A percentile compares a stretch with the other conserved stretches of the same genome.
Evolutionary conservation across 2,797 vertebrate species (phyloP).

Genomic region (Tragelaphus oryx): DNA sequence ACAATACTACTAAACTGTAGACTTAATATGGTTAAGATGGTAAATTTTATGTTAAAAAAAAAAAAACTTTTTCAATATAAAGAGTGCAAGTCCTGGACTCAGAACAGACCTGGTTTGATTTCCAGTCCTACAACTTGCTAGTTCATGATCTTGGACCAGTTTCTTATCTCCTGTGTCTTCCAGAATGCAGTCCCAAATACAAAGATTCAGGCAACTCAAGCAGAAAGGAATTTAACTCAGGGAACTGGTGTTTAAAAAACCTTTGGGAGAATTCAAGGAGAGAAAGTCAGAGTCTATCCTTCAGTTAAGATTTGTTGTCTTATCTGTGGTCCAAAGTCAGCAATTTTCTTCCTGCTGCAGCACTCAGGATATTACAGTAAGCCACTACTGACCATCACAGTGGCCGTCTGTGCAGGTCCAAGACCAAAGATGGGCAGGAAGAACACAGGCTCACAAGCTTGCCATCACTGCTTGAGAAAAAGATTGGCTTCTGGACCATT

Average conservation of each 20-base stretch:
- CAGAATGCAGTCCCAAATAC: too few species aligned
- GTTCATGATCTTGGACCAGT: not conserved
- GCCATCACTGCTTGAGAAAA: not conserved
- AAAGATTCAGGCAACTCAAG: not conserved
- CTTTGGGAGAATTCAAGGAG: not conserved
- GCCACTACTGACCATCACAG: accelerated
- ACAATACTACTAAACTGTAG: not conserved
- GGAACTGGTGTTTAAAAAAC: not conserved
- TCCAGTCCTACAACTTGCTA: too few species aligned
- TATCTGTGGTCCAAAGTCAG: not conserved
- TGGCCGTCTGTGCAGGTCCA: not conserved
- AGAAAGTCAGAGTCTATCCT: not conserved
- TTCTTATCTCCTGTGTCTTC: not conserved
- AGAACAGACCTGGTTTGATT: not conserved
- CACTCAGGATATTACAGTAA: not conserved
- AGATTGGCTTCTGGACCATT: not conserved
- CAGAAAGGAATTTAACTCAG: not conserved
- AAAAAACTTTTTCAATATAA: not conserved
- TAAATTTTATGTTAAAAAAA: not conserved
- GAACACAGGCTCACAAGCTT: not conserved
- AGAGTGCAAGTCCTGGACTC: not conserved
- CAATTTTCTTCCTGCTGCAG: not conserved
- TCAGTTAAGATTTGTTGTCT: not conserved
- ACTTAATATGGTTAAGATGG: not conserved
- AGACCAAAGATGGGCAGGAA: not conserved